phyloP scores from a whole-genome alignment of 2,888 invertebrate species.

The Phlogophora meticulosa region DNA sequence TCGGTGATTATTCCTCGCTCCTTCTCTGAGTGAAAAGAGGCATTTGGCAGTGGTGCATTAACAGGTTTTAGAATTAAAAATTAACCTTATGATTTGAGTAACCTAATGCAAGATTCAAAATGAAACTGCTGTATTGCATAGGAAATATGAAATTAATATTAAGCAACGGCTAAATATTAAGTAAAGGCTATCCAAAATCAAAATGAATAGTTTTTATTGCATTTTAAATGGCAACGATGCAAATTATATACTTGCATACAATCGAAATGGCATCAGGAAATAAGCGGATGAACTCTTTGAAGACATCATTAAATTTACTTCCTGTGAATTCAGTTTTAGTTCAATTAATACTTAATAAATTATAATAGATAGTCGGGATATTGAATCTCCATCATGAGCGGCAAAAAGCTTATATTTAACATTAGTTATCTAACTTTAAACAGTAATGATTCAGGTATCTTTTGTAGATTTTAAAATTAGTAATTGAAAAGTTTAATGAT shows the following conservation, averaged over 20 bases:
- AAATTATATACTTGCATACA: conserved; percentile 25
- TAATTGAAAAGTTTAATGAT: background rate
- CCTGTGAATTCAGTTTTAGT: conserved; percentile 3
- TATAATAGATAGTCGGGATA: background rate
- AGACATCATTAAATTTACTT: conserved; percentile 36
- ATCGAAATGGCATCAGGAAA: conserved; percentile 38
- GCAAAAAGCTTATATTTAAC: background rate
- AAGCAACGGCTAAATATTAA: background rate
- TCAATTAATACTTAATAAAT: conserved; percentile 7
- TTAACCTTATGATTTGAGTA: background rate
- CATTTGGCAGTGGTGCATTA: too few relatives aligned
- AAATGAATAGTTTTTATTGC: conserved; percentile 24
- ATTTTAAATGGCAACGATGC: conserved; percentile 18
- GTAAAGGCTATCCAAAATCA: conserved; percentile 9
- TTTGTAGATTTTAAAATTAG: background rate
- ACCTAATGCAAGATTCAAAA: conserved; percentile 11
- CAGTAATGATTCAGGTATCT: background rate
- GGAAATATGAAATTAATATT: conserved; percentile 13
- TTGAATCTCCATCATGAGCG: background rate
- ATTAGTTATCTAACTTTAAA: background rate
- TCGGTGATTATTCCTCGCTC: too few relatives aligned
- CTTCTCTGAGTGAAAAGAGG: too few relatives aligned
- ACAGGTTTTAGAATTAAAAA: conserved; percentile 1
- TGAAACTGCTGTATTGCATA: conserved; percentile 3
- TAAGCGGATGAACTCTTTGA: background rate